These are phyloP conservation scores for Pantherophis guttatus DNA, from an alignment of 2,113 vertebrate species.

Conservation along the genomic window DNA sequence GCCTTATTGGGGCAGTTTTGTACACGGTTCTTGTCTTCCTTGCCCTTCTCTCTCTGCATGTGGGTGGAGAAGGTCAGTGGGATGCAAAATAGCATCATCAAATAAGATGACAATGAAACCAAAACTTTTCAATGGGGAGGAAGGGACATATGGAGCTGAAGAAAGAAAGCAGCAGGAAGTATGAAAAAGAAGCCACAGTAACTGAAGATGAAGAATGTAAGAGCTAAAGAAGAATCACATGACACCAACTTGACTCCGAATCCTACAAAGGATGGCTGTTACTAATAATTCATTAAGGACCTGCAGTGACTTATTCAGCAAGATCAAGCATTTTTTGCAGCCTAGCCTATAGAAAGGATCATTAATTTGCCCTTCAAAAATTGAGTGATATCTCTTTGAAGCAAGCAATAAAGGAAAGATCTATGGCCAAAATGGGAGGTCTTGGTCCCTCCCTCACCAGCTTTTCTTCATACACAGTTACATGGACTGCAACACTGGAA, in stretches of 20 bases:
- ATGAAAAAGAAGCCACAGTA: slow-evolving; percentile 18
- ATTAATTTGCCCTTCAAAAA: background rate
- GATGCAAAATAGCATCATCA: slow-evolving; percentile 66
- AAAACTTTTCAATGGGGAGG: slow-evolving; percentile 49
- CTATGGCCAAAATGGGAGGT: background rate
- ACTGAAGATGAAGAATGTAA: slow-evolving; percentile 28
- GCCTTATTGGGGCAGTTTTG: slow-evolving; percentile 67
- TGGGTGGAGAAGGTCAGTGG: slow-evolving; percentile 62
- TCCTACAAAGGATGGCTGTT: background rate
- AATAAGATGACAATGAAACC: slow-evolving; percentile 53
- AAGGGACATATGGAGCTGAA: slow-evolving; percentile 39
- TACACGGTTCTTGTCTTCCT: slow-evolving; percentile 71
- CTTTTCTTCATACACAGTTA: background rate
- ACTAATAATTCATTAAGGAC: background rate
- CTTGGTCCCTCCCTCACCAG: background rate
- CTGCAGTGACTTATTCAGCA: background rate
- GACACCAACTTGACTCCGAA: background rate
- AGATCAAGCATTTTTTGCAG: background rate
- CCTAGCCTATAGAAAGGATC: background rate
- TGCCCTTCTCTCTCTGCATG: slow-evolving; percentile 84
- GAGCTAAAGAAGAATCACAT: background rate
- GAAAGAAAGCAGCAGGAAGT: background rate
- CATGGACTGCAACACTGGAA: background rate
- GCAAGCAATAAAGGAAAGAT: background rate
- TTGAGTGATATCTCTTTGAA: background rate